Evolutionary conservation across 2,888 invertebrate genomes (phyloP).

Genomic region (Pinctada fucata): DNA sequence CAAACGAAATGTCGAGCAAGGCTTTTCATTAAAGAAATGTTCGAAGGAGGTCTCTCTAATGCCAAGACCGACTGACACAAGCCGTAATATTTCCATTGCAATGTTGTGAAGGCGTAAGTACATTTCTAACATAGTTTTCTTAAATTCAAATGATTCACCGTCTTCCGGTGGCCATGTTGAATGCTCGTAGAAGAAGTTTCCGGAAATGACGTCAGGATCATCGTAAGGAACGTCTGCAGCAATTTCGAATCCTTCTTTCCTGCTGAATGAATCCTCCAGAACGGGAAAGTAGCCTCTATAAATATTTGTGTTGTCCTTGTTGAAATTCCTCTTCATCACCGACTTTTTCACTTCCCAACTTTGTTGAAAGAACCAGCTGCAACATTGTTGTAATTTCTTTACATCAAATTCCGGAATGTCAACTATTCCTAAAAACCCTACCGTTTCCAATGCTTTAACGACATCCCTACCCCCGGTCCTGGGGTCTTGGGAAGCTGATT

Average conservation of each 20-base stretch:
- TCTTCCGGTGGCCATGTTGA: constrained; percentile 59
- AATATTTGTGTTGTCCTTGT: constrained; percentile 49
- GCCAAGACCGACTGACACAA: constrained; percentile 56
- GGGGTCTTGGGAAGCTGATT: too few relatives aligned
- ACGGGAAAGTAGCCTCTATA: constrained; percentile 64
- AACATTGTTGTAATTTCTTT: constrained; percentile 45
- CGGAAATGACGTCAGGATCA: constrained; percentile 44
- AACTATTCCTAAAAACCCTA: too few relatives aligned
- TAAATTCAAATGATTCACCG: constrained; percentile 48
- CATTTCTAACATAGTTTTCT: constrained; percentile 45
- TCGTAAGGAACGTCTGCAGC: constrained; percentile 49
- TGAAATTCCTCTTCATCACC: constrained; percentile 51
- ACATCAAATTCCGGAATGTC: constrained; percentile 37
- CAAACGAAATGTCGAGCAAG: constrained; percentile 58
- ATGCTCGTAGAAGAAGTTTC: constrained; percentile 58
- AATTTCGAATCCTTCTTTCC: constrained; percentile 64
- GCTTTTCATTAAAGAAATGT: constrained; percentile 55
- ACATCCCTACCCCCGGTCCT: too few relatives aligned
- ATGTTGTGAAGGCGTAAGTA: constrained; percentile 49
- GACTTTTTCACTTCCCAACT: constrained; percentile 46
- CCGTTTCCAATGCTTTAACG: too few relatives aligned
- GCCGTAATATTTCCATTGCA: constrained; percentile 54
- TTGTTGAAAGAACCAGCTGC: constrained; percentile 56
- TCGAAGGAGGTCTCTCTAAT: constrained; percentile 58
- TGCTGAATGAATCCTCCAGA: constrained; percentile 49